phyloP scores from a whole-genome alignment of 2,888 invertebrate genomes.

The Xestia xanthographa region DNA sequence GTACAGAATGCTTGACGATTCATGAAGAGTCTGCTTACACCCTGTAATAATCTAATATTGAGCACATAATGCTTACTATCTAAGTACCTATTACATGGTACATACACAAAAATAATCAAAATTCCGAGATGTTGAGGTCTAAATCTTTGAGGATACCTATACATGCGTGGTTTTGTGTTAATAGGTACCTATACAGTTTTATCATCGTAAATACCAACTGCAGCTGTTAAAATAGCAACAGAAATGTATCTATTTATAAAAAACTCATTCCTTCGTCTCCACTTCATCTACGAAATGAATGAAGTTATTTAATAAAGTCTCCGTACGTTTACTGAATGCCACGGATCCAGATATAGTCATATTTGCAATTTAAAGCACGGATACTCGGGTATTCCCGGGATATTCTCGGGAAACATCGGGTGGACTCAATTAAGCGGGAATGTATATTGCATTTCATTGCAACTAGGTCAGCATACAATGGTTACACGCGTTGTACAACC shows the following conservation, averaged over 20 bases:
- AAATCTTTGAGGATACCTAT: not conserved
- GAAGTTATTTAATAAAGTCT: conserved; percentile 44
- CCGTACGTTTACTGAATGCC: conserved; percentile 22
- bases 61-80: not conserved
- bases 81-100: not conserved
- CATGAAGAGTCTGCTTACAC: too few species aligned
- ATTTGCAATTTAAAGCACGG: conserved; percentile 45
- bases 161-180: not conserved
- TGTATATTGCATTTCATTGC: conserved; percentile 45
- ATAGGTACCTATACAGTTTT: not conserved
- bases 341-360: conserved; percentile 21
- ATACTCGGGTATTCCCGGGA: conserved; percentile 16
- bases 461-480: conserved; percentile 43
- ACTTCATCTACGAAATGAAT: conserved; percentile 20
- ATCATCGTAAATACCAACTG: not conserved
- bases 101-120: too few species aligned
- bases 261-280: not conserved
- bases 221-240: not conserved
- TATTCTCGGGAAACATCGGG: conserved; percentile 12
- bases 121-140: not conserved
- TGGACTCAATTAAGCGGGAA: conserved; percentile 41
- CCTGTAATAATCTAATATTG: not conserved
- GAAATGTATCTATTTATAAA: not conserved
- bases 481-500: not conserved
- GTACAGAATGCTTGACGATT: too few species aligned